Evolutionary conservation across 2,113 vertebrate genomes (phyloP).

Genomic region (Caracal caracal): DNA sequence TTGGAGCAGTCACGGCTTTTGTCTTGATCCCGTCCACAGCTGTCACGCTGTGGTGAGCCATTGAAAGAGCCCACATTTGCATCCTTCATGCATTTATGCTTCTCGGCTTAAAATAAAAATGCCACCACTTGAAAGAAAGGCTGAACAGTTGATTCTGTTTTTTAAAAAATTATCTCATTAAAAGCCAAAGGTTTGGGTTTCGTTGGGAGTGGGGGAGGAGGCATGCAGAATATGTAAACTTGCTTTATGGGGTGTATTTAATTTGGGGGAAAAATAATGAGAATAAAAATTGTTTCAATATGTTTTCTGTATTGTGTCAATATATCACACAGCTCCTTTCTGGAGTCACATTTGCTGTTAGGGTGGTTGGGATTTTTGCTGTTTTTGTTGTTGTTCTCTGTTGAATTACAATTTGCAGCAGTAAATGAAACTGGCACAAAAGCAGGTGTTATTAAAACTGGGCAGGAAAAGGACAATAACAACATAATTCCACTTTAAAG

Average conservation of each 20-base stretch:
- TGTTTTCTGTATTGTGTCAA: slow-evolving; percentile 83
- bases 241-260: slow-evolving; percentile 82
- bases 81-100: slow-evolving; percentile 68
- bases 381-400: slow-evolving; percentile 71
- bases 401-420: slow-evolving; percentile 83
- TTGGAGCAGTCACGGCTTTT: slow-evolving; percentile 71
- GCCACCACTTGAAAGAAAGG: slow-evolving; percentile 79
- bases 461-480: slow-evolving; percentile 78
- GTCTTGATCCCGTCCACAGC: slow-evolving; percentile 68
- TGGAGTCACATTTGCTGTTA: slow-evolving; percentile 71
- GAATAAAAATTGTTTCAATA: slow-evolving; percentile 86
- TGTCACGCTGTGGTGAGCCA: slow-evolving; percentile 69
- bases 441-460: slow-evolving; percentile 86
- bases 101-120: slow-evolving; percentile 81
- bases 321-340: slow-evolving; percentile 82
- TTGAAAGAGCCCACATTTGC: slow-evolving; percentile 76
- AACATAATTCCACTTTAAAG: slow-evolving; percentile 83
- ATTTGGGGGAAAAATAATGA: slow-evolving; percentile 81
- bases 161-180: slow-evolving; percentile 82
- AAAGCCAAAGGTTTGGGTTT: slow-evolving; percentile 69
- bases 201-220: slow-evolving; percentile 56
- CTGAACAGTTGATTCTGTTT: slow-evolving; percentile 56
- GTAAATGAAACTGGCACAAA: slow-evolving; percentile 85
- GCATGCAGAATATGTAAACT: slow-evolving; percentile 73
- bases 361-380: slow-evolving; percentile 42